A percentile compares a stretch with the other conserved stretches of the same genome.
Evolutionary conservation across 2,888 invertebrate genomes (phyloP).

Genomic region (Phymatocera aterrima): DNA sequence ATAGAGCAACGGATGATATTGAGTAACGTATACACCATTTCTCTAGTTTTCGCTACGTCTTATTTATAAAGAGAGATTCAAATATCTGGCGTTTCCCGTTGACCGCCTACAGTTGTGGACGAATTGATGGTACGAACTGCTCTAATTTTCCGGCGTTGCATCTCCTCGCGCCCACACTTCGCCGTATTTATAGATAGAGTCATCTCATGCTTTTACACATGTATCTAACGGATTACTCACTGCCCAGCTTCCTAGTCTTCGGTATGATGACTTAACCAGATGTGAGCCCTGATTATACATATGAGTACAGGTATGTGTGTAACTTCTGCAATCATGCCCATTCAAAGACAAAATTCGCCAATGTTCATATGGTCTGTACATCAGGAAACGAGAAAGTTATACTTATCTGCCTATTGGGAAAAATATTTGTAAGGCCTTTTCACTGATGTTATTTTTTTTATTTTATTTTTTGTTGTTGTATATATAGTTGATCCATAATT

Average conservation of each 20-base stretch:
- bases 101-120: slow-evolving; percentile 36
- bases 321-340: too few relatives aligned
- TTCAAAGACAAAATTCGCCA: too few relatives aligned
- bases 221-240: too few relatives aligned
- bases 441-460: neutral
- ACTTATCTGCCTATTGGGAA: too few relatives aligned
- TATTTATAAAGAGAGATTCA: slow-evolving; percentile 3
- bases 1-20: neutral
- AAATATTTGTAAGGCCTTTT: too few relatives aligned
- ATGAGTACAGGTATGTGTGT: too few relatives aligned
- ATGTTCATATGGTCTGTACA: too few relatives aligned
- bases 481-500: too few relatives aligned
- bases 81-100: slow-evolving; percentile 3
- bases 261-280: too few relatives aligned
- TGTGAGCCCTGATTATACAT: too few relatives aligned
- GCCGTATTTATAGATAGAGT: slow-evolving; percentile 68
- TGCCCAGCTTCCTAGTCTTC: neutral
- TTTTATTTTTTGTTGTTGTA: too few relatives aligned
- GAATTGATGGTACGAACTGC: slow-evolving; percentile 57
- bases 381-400: too few relatives aligned
- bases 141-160: slow-evolving; percentile 64
- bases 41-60: neutral
- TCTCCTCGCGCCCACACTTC: slow-evolving; percentile 65
- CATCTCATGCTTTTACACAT: slow-evolving; percentile 56
- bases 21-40: neutral